Percentiles rank a stretch among this genome's conserved stretches.
These are phyloP conservation scores for Puffinus mauretanicus DNA, from an alignment of 2,113 vertebrate species.

Conservation along the genomic window DNA sequence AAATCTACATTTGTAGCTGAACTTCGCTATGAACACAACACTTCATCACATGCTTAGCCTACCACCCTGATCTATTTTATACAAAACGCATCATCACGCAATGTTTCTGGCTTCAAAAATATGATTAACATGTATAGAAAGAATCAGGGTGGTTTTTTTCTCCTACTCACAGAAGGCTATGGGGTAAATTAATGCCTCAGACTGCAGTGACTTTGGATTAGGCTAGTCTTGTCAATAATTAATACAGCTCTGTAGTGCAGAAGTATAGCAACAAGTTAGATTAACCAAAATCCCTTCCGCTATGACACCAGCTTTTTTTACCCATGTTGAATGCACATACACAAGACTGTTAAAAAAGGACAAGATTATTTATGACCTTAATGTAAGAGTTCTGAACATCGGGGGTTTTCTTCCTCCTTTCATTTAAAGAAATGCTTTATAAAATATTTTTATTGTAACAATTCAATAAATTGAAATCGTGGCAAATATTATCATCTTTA, in stretches of 20 bases:
- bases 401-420: background rate
- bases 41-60: background rate
- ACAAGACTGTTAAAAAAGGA: background rate
- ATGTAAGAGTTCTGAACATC: background rate
- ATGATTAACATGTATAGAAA: background rate
- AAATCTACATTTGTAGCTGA: background rate
- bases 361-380: background rate
- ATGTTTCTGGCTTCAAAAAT: background rate
- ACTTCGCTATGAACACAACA: background rate
- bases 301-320: background rate
- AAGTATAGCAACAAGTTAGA: conserved; percentile 10
- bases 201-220: background rate
- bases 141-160: background rate
- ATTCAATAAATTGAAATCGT: background rate
- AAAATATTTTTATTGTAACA: background rate
- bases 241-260: background rate
- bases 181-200: background rate
- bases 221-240: conserved; percentile 23
- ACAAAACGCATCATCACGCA: background rate
- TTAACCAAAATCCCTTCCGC: background rate
- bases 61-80: background rate
- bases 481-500: background rate
- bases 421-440: background rate
- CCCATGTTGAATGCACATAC: background rate
- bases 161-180: background rate